Percentiles rank a stretch among this genome's conserved stretches.
Evolutionary conservation across 2,113 vertebrate genomes (phyloP).

Genomic region (Oncorhynchus kisutch): DNA sequence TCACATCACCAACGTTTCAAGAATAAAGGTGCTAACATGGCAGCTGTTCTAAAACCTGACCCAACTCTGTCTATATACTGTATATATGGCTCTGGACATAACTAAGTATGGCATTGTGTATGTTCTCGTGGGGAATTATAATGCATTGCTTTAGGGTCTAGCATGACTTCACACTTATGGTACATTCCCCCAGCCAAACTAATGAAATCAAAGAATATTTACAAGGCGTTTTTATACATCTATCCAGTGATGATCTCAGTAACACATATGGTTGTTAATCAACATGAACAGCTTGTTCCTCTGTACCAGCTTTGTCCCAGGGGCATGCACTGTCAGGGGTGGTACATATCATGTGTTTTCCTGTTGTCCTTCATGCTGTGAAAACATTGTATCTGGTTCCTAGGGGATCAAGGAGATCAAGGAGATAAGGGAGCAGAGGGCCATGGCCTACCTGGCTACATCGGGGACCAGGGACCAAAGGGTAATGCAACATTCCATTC

Average conservation of each 20-base stretch:
- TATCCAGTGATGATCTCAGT: conserved; percentile 47
- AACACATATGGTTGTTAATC: conserved; percentile 39
- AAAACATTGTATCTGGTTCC: conserved; percentile 34
- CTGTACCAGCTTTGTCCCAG: conserved; percentile 11
- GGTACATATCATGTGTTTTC: background rate
- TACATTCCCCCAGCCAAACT: conserved; percentile 18
- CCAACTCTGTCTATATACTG: no score
- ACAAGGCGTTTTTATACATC: conserved; percentile 49
- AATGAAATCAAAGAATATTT: conserved; percentile 54
- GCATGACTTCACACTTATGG: conserved; percentile 39
- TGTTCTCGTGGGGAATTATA: conserved; percentile 3
- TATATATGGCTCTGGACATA: no score
- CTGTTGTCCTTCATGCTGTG: conserved; percentile 12
- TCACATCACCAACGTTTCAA: no score
- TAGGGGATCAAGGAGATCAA: conserved; percentile 68
- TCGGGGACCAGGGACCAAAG: conserved; percentile 63
- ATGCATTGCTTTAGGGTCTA: conserved; percentile 25
- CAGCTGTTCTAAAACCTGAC: no score
- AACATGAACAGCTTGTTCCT: conserved; percentile 12
- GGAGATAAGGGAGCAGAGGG: conserved; percentile 67
- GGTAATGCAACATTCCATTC: conserved; percentile 48
- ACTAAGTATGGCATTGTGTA: background rate
- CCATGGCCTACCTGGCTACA: conserved; percentile 58
- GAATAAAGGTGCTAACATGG: no score
- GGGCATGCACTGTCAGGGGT: conserved; percentile 1